phyloP scores from a whole-genome alignment of 2,113 vertebrate genomes.

The Paradoxurus hermaphroditus region DNA sequence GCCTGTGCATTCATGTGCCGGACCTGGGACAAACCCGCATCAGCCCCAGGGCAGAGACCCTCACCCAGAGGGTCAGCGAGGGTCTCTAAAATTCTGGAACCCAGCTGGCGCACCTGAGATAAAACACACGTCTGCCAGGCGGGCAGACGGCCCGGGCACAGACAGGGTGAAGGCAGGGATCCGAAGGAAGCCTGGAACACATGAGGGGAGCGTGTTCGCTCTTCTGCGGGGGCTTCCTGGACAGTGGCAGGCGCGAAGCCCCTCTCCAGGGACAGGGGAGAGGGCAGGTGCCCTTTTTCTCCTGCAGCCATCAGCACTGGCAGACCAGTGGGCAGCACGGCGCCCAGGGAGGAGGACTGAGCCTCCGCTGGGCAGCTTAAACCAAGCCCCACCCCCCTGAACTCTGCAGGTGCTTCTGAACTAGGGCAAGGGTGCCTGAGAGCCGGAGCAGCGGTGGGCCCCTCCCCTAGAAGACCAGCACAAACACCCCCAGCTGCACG shows the following conservation, averaged over 20 bases:
- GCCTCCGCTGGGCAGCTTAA: too few species aligned
- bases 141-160: not conserved
- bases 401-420: not conserved
- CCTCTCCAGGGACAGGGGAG: not conserved
- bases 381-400: not conserved
- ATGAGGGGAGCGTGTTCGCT: not conserved
- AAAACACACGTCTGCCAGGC: not conserved
- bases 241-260: not conserved
- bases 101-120: too few species aligned
- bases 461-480: not conserved
- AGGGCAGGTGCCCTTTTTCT: not conserved
- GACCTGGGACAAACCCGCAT: not conserved
- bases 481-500: not conserved
- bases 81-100: not conserved
- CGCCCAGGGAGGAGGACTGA: not conserved
- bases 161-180: not conserved
- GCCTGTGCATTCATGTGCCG: not conserved
- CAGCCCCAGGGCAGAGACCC: not conserved
- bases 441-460: too few species aligned
- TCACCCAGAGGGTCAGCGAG: not conserved
- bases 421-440: not conserved
- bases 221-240: not conserved
- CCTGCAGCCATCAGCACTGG: not conserved
- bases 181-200: not conserved
- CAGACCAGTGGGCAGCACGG: not conserved